A percentile compares a stretch with the other conserved stretches of the same genome.
Evolutionary conservation across 2,888 invertebrate genomes (phyloP).

Genomic region (Orgyia antiqua): DNA sequence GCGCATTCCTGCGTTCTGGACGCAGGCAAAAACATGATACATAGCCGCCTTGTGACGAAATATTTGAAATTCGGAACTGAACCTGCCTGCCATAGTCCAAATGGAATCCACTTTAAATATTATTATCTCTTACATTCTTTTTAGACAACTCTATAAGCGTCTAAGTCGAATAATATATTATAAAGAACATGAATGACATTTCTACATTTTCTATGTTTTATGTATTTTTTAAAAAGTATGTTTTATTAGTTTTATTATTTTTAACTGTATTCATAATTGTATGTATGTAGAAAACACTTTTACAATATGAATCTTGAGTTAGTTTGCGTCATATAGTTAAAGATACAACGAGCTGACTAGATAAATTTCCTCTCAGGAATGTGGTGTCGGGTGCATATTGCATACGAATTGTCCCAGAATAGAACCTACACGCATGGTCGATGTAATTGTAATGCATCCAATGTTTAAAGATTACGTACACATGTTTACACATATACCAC

Average conservation of each 20-base stretch:
- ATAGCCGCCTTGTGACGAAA: constrained; percentile 72
- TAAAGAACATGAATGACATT: constrained; percentile 12
- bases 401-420: constrained; percentile 21
- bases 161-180: constrained; percentile 17
- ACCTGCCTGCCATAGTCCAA: constrained; percentile 65
- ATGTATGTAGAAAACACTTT: too few relatives aligned
- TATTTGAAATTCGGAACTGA: constrained; percentile 61
- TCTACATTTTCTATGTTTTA: constrained; percentile 2
- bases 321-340: too few relatives aligned
- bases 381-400: constrained; percentile 20
- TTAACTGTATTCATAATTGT: too few relatives aligned
- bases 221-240: not conserved
- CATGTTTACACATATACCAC: constrained; percentile 2
- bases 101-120: constrained; percentile 63
- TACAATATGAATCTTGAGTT: too few relatives aligned
- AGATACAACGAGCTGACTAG: constrained; percentile 15
- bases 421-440: constrained; percentile 11
- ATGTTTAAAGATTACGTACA: constrained; percentile 10
- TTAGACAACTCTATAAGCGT: constrained; percentile 49
- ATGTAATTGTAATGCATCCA: constrained; percentile 24
- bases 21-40: constrained; percentile 77
- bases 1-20: constrained; percentile 64
- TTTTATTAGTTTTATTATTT: not conserved
- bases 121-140: constrained; percentile 56
- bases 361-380: constrained; percentile 29